A percentile compares a stretch with the other conserved stretches of the same genome.
phyloP scores from a whole-genome alignment of 2,113 vertebrate genomes.

The Mesitornis unicolor region DNA sequence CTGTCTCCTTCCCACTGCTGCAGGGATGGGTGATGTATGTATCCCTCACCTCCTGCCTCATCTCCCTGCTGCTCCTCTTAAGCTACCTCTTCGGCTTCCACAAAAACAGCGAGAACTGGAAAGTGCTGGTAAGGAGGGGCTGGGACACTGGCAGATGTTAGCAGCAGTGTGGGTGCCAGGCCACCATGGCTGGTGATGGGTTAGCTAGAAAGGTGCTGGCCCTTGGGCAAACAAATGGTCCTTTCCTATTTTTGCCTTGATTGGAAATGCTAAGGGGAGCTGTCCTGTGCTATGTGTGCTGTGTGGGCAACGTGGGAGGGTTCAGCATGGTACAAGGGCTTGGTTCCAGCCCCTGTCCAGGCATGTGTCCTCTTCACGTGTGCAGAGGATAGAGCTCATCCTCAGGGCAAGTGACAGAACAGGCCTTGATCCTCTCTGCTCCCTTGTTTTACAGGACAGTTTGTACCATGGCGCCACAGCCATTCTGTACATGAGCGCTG shows the following conservation, averaged over 20 bases:
- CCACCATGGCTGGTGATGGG: accelerated
- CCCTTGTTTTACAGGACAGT: conserved; percentile 28
- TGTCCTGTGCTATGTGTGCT: background rate
- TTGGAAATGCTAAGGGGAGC: background rate
- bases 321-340: accelerated
- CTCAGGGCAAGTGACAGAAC: background rate
- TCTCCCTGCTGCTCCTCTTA: conserved; percentile 52
- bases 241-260: background rate
- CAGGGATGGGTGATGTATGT: conserved; percentile 67
- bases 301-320: background rate
- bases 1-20: background rate
- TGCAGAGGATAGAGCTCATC: background rate
- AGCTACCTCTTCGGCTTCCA: conserved; percentile 28
- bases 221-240: background rate
- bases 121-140: conserved; percentile 51
- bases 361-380: accelerated
- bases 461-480: conserved; percentile 18
- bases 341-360: background rate
- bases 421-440: accelerated
- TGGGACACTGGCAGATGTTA: background rate
- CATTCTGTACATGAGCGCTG: conserved; percentile 53
- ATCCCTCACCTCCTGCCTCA: conserved; percentile 48
- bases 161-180: accelerated
- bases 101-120: conserved; percentile 56
- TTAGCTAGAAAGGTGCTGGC: accelerated